These are phyloP conservation scores for Phaonia tiefii DNA, from an alignment of 2,888 invertebrate genomes.

Conservation along the genomic window DNA sequence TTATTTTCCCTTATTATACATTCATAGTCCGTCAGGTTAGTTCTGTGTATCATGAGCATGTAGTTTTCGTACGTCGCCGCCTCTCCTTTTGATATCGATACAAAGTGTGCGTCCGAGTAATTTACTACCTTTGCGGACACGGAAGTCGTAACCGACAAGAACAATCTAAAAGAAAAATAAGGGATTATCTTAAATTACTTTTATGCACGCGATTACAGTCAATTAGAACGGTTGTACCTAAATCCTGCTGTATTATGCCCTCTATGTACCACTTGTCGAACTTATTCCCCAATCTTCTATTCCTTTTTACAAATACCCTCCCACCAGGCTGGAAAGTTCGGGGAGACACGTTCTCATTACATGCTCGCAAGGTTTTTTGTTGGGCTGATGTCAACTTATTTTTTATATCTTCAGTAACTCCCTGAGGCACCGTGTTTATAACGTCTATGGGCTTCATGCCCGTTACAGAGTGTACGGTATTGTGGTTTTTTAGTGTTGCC, in stretches of 20 bases:
- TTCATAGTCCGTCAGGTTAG: conserved; percentile 29
- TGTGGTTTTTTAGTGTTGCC: conserved; percentile 51
- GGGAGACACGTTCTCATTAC: conserved; percentile 15
- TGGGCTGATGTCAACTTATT: conserved; percentile 4
- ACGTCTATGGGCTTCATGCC: conserved; percentile 34
- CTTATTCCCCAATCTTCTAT: conserved; percentile 21
- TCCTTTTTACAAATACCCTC: conserved; percentile 43
- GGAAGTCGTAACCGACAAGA: conserved; percentile 3
- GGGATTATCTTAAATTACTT: no score
- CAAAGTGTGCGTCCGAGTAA: conserved; percentile 42
- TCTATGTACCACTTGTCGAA: no score
- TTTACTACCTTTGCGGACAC: conserved; percentile 26
- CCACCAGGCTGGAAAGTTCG: conserved; percentile 30
- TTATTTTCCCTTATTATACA: conserved; percentile 11
- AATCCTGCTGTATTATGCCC: neutral
- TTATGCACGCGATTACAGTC: conserved; percentile 24
- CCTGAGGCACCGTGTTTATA: neutral
- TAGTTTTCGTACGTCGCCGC: conserved; percentile 41
- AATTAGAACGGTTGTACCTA: conserved; percentile 4
- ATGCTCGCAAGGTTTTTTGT: conserved; percentile 10
- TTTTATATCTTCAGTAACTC: conserved; percentile 13
- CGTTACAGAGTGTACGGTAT: conserved; percentile 53
- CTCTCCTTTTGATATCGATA: conserved; percentile 28
- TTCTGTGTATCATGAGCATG: conserved; percentile 21
- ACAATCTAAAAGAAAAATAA: conserved; percentile 30